Evolutionary conservation across 2,113 vertebrate species (phyloP), one percentile per base, ranked within the genome.

Genomic region (Psammodynastes pulverulentus): DNA sequence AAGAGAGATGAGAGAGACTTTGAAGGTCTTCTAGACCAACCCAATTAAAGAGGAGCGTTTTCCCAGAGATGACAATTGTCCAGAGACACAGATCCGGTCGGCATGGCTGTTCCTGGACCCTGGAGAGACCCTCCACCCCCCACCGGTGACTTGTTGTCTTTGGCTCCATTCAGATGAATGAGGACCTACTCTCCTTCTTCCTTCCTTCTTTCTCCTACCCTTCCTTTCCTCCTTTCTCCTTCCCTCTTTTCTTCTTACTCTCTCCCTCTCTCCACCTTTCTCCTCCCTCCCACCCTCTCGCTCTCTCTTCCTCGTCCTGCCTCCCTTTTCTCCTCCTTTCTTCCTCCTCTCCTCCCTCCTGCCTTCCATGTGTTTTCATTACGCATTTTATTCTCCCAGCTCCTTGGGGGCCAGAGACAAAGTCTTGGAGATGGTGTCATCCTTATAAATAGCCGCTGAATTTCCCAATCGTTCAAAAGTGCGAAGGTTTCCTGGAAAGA

Each of bases 171-270:
- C n/a, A n/a, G n/a, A n/a, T n/a, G n/a, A n/a, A n/a, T n/a, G n/a
- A n/a, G n/a, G n/a, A n/a, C n/a, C n/a, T n/a, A n/a, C n/a, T 58
- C 46, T 15, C 26, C 26, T 26, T 67, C 3, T 19, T 53, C 15
- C 15, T 23, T 21, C 53, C 21, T 54, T 49, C 12, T 5, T 56
- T 7, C 23, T 9, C 24, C 3, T 56, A 23, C 15, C 4, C 17
- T 19, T 17, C 49, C 19, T 24, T 21, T 21, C 21, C 26, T 26
- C 24, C 26, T 29, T 62, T 0, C 26, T 29, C 3, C 3, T 26
- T 4, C 0, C 10, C 26, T 2, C 0, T 4, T 1, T 8, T 58
- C 3, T 3, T 23, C 15, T 52, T 15, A 12, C 15, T 52, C 51
- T 52, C 48, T 52, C 51, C 51, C 3, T 52, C 51, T 12, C 13